phyloP scores from a whole-genome alignment of 2,113 vertebrate genomes.

The Chrysochloris asiatica region DNA sequence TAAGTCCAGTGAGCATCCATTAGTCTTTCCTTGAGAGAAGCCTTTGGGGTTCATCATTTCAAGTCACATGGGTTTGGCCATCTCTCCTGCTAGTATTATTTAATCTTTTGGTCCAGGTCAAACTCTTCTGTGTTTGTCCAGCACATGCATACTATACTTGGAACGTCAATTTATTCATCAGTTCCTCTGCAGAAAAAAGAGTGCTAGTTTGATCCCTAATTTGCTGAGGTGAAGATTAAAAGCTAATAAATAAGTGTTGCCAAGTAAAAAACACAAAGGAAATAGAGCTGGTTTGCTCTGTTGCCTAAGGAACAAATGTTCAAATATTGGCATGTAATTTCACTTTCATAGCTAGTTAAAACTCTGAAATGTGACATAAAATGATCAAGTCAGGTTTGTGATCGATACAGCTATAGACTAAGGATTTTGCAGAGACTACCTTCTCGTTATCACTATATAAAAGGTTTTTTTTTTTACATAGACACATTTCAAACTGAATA shows the following conservation, averaged over 20 bases:
- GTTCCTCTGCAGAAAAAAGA: slow-evolving; percentile 65
- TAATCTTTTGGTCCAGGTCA: slow-evolving; percentile 51
- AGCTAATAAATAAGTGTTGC: slow-evolving; percentile 61
- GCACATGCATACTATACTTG: slow-evolving; percentile 36
- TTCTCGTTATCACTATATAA: slow-evolving; percentile 59
- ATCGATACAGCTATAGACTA: slow-evolving; percentile 61
- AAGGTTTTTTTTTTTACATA: slow-evolving; percentile 56
- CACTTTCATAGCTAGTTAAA: slow-evolving; percentile 59
- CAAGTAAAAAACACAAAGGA: slow-evolving; percentile 71
- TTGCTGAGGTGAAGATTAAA: slow-evolving; percentile 67
- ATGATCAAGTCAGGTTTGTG: slow-evolving; percentile 72
- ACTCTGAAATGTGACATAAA: slow-evolving; percentile 73
- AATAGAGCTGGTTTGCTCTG: slow-evolving; percentile 59
- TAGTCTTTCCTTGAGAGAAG: slow-evolving; percentile 14
- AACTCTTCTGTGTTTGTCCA: slow-evolving; percentile 51
- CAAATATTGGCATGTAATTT: slow-evolving; percentile 64
- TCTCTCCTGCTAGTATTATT: slow-evolving; percentile 15
- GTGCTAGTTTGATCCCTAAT: slow-evolving; percentile 63
- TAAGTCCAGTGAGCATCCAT: slow-evolving; percentile 52
- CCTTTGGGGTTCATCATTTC: slow-evolving; percentile 48
- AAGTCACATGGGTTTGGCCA: slow-evolving; percentile 11
- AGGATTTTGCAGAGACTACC: slow-evolving; percentile 64
- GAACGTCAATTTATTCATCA: slow-evolving; percentile 41
- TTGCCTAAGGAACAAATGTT: slow-evolving; percentile 57
- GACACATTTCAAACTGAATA: slow-evolving; percentile 75